Evolutionary conservation across 2,113 vertebrate species (phyloP), one percentile per base, ranked within the genome.

Genomic region (Actenoides hombroni): DNA sequence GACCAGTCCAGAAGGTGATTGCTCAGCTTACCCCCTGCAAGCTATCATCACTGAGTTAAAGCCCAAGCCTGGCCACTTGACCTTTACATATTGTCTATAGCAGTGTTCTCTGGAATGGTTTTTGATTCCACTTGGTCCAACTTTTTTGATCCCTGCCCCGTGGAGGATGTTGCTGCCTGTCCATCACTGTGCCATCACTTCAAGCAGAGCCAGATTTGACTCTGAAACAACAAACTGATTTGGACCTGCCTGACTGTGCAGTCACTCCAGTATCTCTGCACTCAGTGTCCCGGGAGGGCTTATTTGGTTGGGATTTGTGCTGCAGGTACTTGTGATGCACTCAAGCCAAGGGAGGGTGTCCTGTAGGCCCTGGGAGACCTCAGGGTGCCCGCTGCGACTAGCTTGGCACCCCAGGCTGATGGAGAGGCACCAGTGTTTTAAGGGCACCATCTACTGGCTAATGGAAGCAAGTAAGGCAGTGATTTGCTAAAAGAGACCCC

Each of bases 401-500:
- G 24, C 26, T 37, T 25, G 17, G 25, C 0, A 0, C 17, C 14
- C 31, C 24, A 8, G 39, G 6, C 20, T 69, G 54, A 6, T 15
- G 15, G 25, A 29, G 11, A 51, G 26, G 39, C 13, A 88, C 42
- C 29, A 10, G 31, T 82, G 71, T 67, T 91, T 51, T 67, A 87
- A 83, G 31, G 33, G 67, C 88, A 73, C 92, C 78, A 82, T 93
- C 90, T 93, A 13, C 88, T 94, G 86, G 88, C 42, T 89, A 35
- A 29, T 20, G 31, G 49, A 11, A 88, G 60, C 33, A 25, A 25
- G 10, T 17, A 8, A 48, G 33, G 44, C 33, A 48, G 33, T 68
- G 44, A 15, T 25, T 48, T 17, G 31, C 17, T 57, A 11, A 54
- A 29, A 57, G 13, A 56, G 11, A 8, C 16, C 15, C 13, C 44